Evolutionary conservation across 2,888 invertebrate species (phyloP), one percentile per base, ranked within the genome.

Genomic region (Zootermopsis nevadensis): DNA sequence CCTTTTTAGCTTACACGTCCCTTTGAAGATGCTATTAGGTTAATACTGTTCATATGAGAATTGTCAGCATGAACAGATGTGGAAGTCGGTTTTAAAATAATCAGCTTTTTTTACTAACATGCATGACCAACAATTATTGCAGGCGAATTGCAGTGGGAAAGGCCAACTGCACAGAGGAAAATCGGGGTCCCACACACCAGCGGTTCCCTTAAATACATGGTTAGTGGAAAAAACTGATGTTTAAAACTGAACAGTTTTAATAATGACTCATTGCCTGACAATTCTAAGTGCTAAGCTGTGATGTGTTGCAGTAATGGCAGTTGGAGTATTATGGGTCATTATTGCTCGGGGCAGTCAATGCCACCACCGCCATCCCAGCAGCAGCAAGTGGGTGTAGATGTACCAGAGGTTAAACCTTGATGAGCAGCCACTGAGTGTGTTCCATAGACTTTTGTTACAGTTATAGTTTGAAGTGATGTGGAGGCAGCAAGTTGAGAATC

Each of bases 61-160:
- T 15, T 19, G 48, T 48, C 19, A 19, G 15, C 19, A 48, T 19
- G 48, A 48, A 19, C 0, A 48, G 0, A 48, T 48, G 48, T 48
- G 4, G 33, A 38, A 74, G 74, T 74, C 74, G 38, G 74, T 74
- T 74, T 74, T 74, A 74, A 74, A 74, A 38, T 4, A 74, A 74
- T 74, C 74, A 74, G 74, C 74, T 74, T 74, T 74, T 74, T 74
- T 74, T 74, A 74, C 74, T 74, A 74, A 74, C 74, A 38, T 74
- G 38, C 31, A 60, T 76, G 38, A 27, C 76, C 42, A 48, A 53
- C 31, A 79, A 66, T 79, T 66, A 66, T 79, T 79, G 60, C 79
- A 79, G 79, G 79, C 60, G 79, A 79, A 79, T 79, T 79, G 79
- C 79, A 66, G 79, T 79, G 79, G 79, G 66, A 66, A 79, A 79